These are phyloP conservation scores for Carettochelys insculpta DNA, from an alignment of 2,113 vertebrate genomes.

Conservation along the genomic window DNA sequence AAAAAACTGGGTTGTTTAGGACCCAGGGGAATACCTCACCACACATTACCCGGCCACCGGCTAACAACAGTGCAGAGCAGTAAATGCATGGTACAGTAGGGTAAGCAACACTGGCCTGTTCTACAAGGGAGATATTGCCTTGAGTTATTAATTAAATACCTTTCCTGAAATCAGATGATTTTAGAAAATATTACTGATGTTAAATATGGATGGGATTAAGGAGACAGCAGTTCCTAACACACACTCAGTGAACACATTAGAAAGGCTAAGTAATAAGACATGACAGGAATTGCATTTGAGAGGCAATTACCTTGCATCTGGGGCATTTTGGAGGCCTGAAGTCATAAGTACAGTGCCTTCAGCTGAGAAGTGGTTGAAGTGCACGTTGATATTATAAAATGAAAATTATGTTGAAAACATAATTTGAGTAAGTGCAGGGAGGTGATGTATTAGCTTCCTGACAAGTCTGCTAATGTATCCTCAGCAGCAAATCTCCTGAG, in stretches of 20 bases:
- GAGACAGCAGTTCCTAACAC: not conserved
- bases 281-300: not conserved
- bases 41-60: too few relatives aligned
- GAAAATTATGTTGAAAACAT: not conserved
- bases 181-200: slow-evolving; percentile 12
- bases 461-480: not conserved
- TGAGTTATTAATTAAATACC: not conserved
- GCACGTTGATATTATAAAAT: not conserved
- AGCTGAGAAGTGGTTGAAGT: not conserved
- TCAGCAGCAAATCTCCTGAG: not conserved
- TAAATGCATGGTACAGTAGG: not conserved
- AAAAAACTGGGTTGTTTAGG: too few relatives aligned
- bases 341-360: not conserved
- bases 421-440: not conserved
- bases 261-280: not conserved
- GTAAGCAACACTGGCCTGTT: not conserved
- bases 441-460: too few relatives aligned
- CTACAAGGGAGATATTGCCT: not conserved
- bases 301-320: not conserved
- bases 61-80: too few relatives aligned
- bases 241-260: not conserved
- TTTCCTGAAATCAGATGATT: not conserved
- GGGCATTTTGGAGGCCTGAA: not conserved
- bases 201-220: not conserved
- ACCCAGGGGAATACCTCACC: too few relatives aligned